These are phyloP conservation scores for Drosophila anomalata DNA, from an alignment of 2,888 invertebrate species.

Conservation along the genomic window DNA sequence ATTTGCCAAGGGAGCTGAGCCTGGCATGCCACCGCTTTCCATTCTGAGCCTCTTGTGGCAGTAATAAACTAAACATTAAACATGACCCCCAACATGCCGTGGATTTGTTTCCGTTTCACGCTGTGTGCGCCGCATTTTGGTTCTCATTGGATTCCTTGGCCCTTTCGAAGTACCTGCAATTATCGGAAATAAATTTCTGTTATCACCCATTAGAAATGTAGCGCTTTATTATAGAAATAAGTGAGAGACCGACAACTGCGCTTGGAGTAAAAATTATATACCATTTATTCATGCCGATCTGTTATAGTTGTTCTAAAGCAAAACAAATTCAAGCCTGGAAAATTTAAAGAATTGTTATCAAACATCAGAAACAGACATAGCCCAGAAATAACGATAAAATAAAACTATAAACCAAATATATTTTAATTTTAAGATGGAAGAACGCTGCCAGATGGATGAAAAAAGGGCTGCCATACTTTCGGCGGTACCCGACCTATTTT, in stretches of 20 bases:
- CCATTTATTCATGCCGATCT: too few species aligned
- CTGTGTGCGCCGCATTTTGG: constrained; percentile 22
- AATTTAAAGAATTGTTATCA: too few species aligned
- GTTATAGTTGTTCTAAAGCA: too few species aligned
- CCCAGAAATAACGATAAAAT: too few species aligned
- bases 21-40: constrained; percentile 87
- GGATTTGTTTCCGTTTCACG: constrained; percentile 2
- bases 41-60: constrained; percentile 83
- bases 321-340: too few species aligned
- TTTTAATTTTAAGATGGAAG: background rate
- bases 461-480: background rate
- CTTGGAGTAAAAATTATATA: too few species aligned
- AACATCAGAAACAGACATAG: too few species aligned
- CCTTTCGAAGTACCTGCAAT: constrained; percentile 45
- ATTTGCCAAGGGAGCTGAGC: constrained; percentile 88
- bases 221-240: too few species aligned
- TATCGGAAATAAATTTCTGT: constrained; percentile 65
- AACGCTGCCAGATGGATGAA: background rate
- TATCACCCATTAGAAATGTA: constrained; percentile 5
- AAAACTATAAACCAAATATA: too few species aligned
- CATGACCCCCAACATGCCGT: constrained; percentile 4
- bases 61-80: constrained; percentile 49
- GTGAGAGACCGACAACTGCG: too few species aligned
- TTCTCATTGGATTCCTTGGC: constrained; percentile 39
- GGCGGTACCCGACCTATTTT: background rate